Percentiles rank a stretch among this genome's conserved stretches.
Conservation (phyloP, 1,140 invertebrate genomes). For the Conopomorpha cramerella region DNA sequence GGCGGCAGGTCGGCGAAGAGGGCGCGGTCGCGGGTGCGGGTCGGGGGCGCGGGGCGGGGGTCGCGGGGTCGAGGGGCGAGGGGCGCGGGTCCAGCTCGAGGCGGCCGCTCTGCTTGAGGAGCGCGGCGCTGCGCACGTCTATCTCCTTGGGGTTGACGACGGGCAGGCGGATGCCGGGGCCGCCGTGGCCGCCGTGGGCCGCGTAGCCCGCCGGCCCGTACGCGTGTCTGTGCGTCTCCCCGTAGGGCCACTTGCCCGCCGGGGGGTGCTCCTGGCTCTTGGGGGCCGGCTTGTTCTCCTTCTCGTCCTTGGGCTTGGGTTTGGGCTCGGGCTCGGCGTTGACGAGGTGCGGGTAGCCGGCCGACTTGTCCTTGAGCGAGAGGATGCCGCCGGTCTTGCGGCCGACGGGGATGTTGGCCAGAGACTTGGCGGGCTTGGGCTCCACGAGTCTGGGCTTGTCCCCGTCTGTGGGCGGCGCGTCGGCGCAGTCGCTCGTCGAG, state of each 20-base stretch:
- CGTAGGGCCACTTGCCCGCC: constrained; percentile 15
- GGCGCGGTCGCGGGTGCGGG: too few species aligned
- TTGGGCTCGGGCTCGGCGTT: constrained; percentile 41
- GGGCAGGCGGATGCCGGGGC: constrained; percentile 37
- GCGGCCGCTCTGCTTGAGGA: constrained; percentile 46
- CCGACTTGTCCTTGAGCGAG: constrained; percentile 54
- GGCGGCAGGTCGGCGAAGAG: not conserved
- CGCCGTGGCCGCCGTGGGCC: constrained; percentile 24
- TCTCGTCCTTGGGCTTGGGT: constrained; percentile 32
- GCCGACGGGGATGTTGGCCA: constrained; percentile 38
- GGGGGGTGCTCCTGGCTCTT: constrained; percentile 17
- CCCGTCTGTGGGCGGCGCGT: constrained; percentile 11
- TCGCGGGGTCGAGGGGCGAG: too few species aligned
- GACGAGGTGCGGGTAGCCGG: constrained; percentile 52
- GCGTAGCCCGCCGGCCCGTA: constrained; percentile 21
- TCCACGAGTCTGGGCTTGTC: constrained; percentile 43
- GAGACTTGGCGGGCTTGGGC: constrained; percentile 46
- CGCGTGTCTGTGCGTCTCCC: constrained; percentile 7
- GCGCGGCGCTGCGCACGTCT: constrained; percentile 43
- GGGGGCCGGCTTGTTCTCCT: constrained; percentile 15
- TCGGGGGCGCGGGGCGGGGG: too few species aligned
- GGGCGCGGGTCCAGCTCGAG: constrained; percentile 39
- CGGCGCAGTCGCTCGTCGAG: constrained; percentile 22
- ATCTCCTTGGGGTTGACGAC: constrained; percentile 59
- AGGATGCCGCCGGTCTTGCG: constrained; percentile 55